These are phyloP conservation scores for Epinephelus moara DNA, from an alignment of 2,113 vertebrate genomes.

Conservation along the genomic window DNA sequence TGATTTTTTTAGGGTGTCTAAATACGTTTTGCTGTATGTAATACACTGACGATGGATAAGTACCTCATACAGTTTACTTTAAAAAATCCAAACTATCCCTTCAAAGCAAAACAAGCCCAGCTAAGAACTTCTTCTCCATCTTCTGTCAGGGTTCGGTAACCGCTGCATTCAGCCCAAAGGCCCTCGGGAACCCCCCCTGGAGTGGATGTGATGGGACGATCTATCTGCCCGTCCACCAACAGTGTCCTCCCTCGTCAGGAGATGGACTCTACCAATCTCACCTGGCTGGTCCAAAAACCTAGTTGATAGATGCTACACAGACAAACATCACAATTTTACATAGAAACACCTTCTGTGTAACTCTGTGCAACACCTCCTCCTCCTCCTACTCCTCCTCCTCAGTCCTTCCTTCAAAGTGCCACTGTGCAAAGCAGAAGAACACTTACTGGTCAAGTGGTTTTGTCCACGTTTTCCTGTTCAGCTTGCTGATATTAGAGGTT, in stretches of 20 bases:
- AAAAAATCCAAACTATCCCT: no score
- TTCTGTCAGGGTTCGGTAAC: constrained; percentile 90
- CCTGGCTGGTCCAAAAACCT: constrained; percentile 78
- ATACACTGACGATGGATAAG: no score
- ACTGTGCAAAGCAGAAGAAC: constrained; percentile 78
- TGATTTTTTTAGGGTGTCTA: no score
- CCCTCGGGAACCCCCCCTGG: constrained; percentile 90
- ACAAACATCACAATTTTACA: constrained; percentile 53
- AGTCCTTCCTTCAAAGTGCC: constrained; percentile 83
- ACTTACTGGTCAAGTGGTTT: constrained; percentile 48
- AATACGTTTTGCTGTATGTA: no score
- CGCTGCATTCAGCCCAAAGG: constrained; percentile 92
- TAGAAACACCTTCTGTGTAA: constrained; percentile 61
- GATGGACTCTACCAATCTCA: constrained; percentile 71
- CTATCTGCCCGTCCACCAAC: constrained; percentile 54
- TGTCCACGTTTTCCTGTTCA: constrained; percentile 41
- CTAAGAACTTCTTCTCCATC: constrained; percentile 1
- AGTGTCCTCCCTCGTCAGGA: constrained; percentile 35
- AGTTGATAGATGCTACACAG: constrained; percentile 54
- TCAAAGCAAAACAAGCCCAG: constrained; percentile 1
- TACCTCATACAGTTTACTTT: no score
- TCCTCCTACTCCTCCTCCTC: constrained; percentile 78
- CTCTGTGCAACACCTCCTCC: constrained; percentile 45
- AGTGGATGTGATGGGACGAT: constrained; percentile 92
- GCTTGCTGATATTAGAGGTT: constrained; percentile 44